These are phyloP conservation scores for Choristoneura rosaceana DNA, from an alignment of 2,888 invertebrate species.

Conservation along the genomic window DNA sequence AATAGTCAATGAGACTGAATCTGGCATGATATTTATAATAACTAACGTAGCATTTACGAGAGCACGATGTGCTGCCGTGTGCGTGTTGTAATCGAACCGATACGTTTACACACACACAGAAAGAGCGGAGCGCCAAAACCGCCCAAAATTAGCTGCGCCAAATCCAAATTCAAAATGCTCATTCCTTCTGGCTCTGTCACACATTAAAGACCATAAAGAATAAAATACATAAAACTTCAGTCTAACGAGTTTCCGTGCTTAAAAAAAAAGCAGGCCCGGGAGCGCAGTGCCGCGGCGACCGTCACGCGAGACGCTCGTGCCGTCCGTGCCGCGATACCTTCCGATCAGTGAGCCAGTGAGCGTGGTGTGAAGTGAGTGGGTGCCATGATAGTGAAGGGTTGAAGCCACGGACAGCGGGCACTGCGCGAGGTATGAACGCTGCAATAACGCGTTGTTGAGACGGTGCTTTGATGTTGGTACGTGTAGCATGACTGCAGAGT, in stretches of 20 bases:
- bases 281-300: conserved; percentile 67
- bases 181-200: too few relatives aligned
- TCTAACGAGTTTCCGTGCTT: conserved; percentile 49
- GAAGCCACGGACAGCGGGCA: conserved; percentile 66
- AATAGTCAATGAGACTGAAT: too few relatives aligned
- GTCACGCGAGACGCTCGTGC: conserved; percentile 55
- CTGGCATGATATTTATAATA: too few relatives aligned
- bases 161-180: too few relatives aligned
- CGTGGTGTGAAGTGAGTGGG: conserved; percentile 34
- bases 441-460: neutral
- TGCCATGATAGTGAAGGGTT: conserved; percentile 63
- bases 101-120: too few relatives aligned
- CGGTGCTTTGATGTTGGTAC: conserved; percentile 4
- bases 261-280: conserved; percentile 38
- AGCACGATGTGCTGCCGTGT: too few relatives aligned
- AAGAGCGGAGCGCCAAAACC: too few relatives aligned
- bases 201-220: too few relatives aligned
- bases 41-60: too few relatives aligned
- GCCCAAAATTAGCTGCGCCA: too few relatives aligned
- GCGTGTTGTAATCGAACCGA: too few relatives aligned
- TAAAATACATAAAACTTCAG: too few relatives aligned
- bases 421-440: conserved; percentile 47
- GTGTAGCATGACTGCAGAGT: conserved; percentile 6
- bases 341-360: conserved; percentile 16
- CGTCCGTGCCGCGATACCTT: conserved; percentile 28